Evolutionary conservation across 1,140 invertebrate genomes (phyloP), one percentile per base, ranked within the genome.

Genomic region (Drosophila arizonae): DNA sequence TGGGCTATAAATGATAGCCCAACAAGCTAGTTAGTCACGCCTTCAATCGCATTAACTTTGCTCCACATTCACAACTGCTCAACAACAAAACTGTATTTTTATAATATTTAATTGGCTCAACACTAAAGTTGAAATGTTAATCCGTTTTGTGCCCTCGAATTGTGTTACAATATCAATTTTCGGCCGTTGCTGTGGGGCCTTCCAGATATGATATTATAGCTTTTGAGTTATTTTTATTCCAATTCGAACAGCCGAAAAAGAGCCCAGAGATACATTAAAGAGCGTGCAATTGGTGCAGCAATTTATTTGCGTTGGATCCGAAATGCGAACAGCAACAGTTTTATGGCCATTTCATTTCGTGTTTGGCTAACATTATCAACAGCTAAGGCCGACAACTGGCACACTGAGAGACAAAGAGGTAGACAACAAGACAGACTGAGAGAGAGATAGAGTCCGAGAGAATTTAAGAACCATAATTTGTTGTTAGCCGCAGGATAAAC

Each of bases 401-500:
- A 55, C 46, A 45, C 33, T 1, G 33, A 36, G 33, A 36, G 8
- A 33, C 24, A 63, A 41, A 55, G 80, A 84, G 21, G 21, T 0
- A 24, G 21, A 24, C 21, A 24, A 24, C 21, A 3, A 24, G 21
- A 1, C 21, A 24, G 79, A 39, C 1, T 6, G 43, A 46, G 43
- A 46, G 15, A 46, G 43, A n/a, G 41, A 43, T 1, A 43, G 43
- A 45, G 13, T 10, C 5, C 4, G 43, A 63, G 57, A 67, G 80
- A 84, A 82, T 84, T 82, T 87, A 86, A 86, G 81, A 86, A 86
- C 81, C 82, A 86, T 86, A 86, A 86, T 86, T 86, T 87, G 79
- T 68, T 48, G 63, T 64, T 79, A 70, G 81, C 81, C 82, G 79
- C 81, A 87, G 81, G 81, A 87, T 73, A 86, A 86, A 71, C 78